phyloP scores from a whole-genome alignment of 1,140 invertebrate genomes.

The Pristionchus pacificus region DNA sequence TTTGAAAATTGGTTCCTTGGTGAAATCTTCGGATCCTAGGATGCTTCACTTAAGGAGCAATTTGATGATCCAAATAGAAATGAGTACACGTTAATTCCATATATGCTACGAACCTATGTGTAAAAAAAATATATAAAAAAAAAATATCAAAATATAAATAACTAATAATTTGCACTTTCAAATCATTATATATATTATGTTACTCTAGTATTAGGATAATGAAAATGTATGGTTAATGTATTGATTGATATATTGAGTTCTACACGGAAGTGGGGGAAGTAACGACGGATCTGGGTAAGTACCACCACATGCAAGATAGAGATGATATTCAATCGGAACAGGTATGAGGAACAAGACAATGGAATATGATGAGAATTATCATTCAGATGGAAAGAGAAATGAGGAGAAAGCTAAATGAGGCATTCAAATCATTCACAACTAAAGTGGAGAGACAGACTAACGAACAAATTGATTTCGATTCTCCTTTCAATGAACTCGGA shows the following conservation, averaged over 20 bases:
- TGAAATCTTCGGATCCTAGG: too few relatives aligned
- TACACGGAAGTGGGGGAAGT: conserved; percentile 99
- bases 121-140: too few relatives aligned
- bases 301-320: conserved; percentile 98
- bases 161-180: too few relatives aligned
- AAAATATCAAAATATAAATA: too few relatives aligned
- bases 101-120: too few relatives aligned
- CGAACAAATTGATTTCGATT: conserved; percentile 95
- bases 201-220: too few relatives aligned
- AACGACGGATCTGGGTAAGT: conserved; percentile 96
- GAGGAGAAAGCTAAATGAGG: conserved; percentile 88
- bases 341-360: conserved; percentile 48
- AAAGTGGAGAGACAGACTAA: conserved; percentile 78
- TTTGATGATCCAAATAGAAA: too few relatives aligned
- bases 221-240: too few relatives aligned
- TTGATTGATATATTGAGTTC: conserved; percentile 80
- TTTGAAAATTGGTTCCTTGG: too few relatives aligned
- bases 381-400: conserved; percentile 82
- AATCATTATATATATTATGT: too few relatives aligned
- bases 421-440: conserved; percentile 96
- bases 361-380: conserved; percentile 11
- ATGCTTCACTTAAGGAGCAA: too few relatives aligned
- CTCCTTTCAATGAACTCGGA: conserved; percentile 91
- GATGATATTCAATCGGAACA: conserved; percentile 98
- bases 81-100: too few relatives aligned